Base-by-base conservation (phyloP, 2,113 vertebrate species). In the Orientallactaga bullata region DNA sequence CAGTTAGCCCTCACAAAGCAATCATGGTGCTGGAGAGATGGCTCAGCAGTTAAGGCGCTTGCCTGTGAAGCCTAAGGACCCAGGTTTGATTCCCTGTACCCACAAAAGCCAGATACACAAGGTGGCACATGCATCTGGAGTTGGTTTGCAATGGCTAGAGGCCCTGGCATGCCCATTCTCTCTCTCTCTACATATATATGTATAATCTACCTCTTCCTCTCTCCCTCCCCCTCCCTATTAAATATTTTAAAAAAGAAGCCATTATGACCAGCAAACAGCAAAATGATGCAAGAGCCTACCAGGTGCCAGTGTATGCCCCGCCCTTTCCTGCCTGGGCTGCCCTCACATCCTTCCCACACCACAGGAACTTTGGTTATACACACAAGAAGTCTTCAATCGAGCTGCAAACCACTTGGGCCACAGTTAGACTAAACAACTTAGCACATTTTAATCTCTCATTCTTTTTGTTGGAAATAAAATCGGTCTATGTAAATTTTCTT, bases 401-500 rank as follows among this genome's bases (percentile, higher is more conserved):
- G 68, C 55, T 79, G 76, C 66, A 73, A 86, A 42, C 37, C 60
- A 83, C 42, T 35, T 47, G 72, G 30, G 18, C 32, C 79, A 87
- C n/a, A 80, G 81, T 55, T 39, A 80, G 39, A 51, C 5, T 42
- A 11, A 18, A 35, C 51, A 55, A 91, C 18, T 77, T 35, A 61
- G 21, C 76, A 32, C 3, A 71, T 37, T 91, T 39, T 69, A 90
- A 71, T 35, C 79, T 87, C 23, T 63, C 7, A 0, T n/a, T 72
- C 86, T 37, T 10, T 39, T 72, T 77, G 63, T 84, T 92, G 90
- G 26, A 93, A 93, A 92, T 24, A 55, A 85, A 94, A 78, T 39
- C 55, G 73, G 55, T 93, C 26, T 42, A 81, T 39, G 20, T 60
- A 68, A 61, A 77, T 39, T 63, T 85, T 72, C 51, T 85, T 42